phyloP scores from a whole-genome alignment of 2,797 vertebrate genomes.

The Bryconaethiops microstoma region DNA sequence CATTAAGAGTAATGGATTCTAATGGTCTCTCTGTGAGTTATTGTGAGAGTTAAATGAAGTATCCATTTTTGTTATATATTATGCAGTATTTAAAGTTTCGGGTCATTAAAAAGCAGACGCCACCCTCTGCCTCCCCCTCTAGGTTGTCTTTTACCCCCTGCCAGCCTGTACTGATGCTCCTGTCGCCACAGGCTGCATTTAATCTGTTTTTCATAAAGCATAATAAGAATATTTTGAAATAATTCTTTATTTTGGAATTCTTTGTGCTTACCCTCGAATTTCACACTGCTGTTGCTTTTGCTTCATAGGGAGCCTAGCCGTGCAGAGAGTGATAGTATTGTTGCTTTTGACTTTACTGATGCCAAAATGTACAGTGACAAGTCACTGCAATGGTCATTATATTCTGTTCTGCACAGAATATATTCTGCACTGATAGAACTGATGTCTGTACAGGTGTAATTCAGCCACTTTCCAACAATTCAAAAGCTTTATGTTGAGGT shows the following conservation, averaged over 20 bases:
- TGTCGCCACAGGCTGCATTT: conserved; percentile 88
- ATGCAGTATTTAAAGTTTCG: conserved; percentile 99
- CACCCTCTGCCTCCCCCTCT: conserved; percentile 74
- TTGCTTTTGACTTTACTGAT: conserved; percentile 42
- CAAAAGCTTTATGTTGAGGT: conserved; percentile 15
- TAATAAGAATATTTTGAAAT: conserved; percentile 75
- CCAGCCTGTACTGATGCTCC: conserved; percentile 84
- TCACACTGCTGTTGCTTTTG: conserved; percentile 58
- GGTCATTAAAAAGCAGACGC: conserved; percentile 98
- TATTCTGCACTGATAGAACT: not conserved
- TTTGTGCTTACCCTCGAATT: conserved; percentile 54
- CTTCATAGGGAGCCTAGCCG: conserved; percentile 44
- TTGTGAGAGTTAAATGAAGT: conserved; percentile 96
- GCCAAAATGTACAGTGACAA: conserved; percentile 9
- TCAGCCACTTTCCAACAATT: conserved; percentile 29
- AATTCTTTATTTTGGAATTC: conserved; percentile 75
- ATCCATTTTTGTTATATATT: conserved; percentile 99
- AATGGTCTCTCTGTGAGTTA: conserved; percentile 97
- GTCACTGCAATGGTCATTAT: not conserved
- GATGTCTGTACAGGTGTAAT: conserved; percentile 4
- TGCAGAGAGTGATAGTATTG: conserved; percentile 43
- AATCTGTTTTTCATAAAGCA: conserved; percentile 81
- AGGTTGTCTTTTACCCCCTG: conserved; percentile 90
- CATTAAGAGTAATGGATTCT: conserved; percentile 97
- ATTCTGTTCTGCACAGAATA: too few relatives aligned